Base-by-base conservation (phyloP, 2,888 invertebrate genomes). In the Pseudolycoriella hygida region DNA sequence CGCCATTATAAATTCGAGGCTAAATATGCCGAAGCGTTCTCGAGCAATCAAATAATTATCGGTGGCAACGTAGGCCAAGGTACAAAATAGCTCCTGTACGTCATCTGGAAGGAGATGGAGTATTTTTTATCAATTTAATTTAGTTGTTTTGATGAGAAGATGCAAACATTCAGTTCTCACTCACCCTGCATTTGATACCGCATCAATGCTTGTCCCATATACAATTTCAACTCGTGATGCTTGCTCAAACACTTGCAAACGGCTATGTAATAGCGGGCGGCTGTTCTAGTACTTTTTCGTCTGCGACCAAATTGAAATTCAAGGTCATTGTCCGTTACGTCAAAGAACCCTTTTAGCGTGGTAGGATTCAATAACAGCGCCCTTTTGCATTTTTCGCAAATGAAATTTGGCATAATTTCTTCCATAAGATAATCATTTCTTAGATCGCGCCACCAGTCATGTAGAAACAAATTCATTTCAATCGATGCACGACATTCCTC, bases 1-100 rank as follows among this genome's bases (percentile, higher is more conserved):
- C 18, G 43, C 17, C 32, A 32, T 31, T 17, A 43, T 34, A 10
- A 18, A 11, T 43, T 43, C 43, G 12, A 43, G 8, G 14, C 32
- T 32, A 11, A n/a, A 32, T 11, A 2, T 18, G 12, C 43, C 43
- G 15, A 17, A 43, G 14, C 34, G 30, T 17, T 42, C 42, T 2
- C 30, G 14, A 6, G 15, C 2, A 11, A 15, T 42, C 6, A 31
- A 20, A 20, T 25, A 42, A 17, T 30, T 42, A 2, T 42, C 42
- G 14, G 25, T 31, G 14, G 42, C 11, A 8, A 42, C 31, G 31
- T 42, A 42, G 4, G 42, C 42, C 30, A 42, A 31, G 25, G 5
- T 14, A 2, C 3, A 12, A 17, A 42, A 42, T 2, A 42, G 10
- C 10, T 30, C 15, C 12, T 25, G 8, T 25, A 25, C 12, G 17